Base-by-base conservation (phyloP, 1,140 invertebrate species). In the Cephus cinctus region DNA sequence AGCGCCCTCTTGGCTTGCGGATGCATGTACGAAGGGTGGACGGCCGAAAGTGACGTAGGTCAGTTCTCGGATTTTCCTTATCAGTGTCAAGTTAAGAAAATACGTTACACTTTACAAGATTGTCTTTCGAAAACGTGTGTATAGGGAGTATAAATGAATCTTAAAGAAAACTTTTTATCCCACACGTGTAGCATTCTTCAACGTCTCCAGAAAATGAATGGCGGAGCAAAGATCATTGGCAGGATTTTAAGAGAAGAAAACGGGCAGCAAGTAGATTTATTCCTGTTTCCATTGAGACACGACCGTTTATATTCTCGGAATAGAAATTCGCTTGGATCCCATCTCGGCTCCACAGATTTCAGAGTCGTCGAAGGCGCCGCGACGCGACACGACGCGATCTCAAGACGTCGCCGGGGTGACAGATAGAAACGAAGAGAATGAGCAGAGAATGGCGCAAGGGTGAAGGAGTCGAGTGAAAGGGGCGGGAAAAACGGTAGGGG, bases 211-310 rank as follows among this genome's bases (percentile, higher is more conserved):
- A n/a, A n/a, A n/a, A n/a, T n/a, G n/a, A n/a, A n/a, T n/a, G n/a
- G n/a, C n/a, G n/a, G n/a, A n/a, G n/a, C n/a, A 8, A 6, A n/a
- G n/a, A 27, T 27, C 25, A 27, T 27, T 27, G 25, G 25, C 25
- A n/a, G 25, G 25, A n/a, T n/a, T n/a, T n/a, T n/a, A n/a, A n/a
- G n/a, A n/a, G n/a, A n/a, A n/a, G n/a, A n/a, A n/a, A n/a, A 45
- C 52, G 63, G 50, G 48, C 52, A n/a, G 54, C 61, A 57, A 54
- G 56, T 58, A 60, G 63, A 73, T 73, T 71, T 73, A 69, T 72
- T 62, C 56, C 43, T 43, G 41, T 45, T 55, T 60, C 52, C 41
- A 64, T 60, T 56, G 57, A 65, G 65, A 66, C 57, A 53, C 52
- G 56, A 63, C 61, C 61, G 61, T 70, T 70, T 69, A 65, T 67